Evolutionary conservation across 2,797 vertebrate genomes (phyloP), one percentile per base, ranked within the genome.

Genomic region (Melanotaenia parkinsoni): DNA sequence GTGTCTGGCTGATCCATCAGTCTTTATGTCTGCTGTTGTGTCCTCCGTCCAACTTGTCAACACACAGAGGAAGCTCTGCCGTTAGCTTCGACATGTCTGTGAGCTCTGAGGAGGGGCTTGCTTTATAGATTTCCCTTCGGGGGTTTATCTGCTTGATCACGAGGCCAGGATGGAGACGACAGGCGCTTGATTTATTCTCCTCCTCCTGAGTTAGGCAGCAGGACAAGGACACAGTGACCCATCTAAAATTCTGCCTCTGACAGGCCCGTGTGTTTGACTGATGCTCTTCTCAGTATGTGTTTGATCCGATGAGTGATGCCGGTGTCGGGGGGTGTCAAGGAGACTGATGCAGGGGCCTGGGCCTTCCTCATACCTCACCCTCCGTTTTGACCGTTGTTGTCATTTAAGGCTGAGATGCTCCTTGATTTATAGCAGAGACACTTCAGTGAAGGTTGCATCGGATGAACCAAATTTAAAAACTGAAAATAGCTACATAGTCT

Each of bases 131-230:
- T 83, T 91, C 83, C 85, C 84, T 86, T 89, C 60, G 59, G 73
- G 86, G 71, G 84, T 79, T 90, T 89, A 92, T 94, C 83, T 89
- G 77, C 84, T 80, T 82, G 85, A 91, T 92, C 87, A 80, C 50
- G 51, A 54, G 77, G 69, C 56, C 28, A 24, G 79, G 69, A 70
- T 70, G 81, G 80, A 83, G 81, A 60, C 71, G 79, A 81, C 74
- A 72, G 85, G 30, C 5, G 5, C n/a, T 32, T 92, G 83, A 93
- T 92, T 90, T 85, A 89, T 90, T 50, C 74, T 70, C 80, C 82
- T 82, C 79, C 82, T 75, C 74, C 67, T 32, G 65, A 68, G 57
- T 58, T 71, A 81, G 82, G 74, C 76, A 24, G 73, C 63, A 7
- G 79, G 74, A 79, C 87, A 91, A 92, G 93, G 91, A 86, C 91